Evolutionary conservation across 2,888 invertebrate genomes (phyloP).

Genomic region (Beris morrisii): DNA sequence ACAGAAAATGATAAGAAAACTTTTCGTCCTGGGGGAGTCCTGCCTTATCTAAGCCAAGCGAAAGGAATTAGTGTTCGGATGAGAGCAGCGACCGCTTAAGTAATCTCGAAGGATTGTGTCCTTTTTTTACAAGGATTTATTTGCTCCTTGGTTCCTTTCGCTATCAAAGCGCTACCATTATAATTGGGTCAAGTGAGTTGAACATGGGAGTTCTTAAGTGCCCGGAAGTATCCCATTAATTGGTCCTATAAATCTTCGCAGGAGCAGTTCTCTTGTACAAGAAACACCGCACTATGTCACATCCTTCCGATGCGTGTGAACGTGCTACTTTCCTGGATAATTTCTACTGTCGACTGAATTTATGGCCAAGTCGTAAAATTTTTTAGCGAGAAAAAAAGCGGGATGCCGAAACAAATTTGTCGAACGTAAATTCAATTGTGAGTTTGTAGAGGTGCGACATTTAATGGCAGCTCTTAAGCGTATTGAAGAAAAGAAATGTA

Average conservation of each 20-base stretch:
- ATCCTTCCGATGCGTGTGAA: slow-evolving; percentile 5
- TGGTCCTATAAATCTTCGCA: slow-evolving; percentile 21
- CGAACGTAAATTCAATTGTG: no score
- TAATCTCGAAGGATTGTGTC: slow-evolving; percentile 1
- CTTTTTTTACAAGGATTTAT: slow-evolving; percentile 12
- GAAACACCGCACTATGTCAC: no score
- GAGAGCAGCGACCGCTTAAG: slow-evolving; percentile 12
- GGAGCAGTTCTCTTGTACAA: no score
- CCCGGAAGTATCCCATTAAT: slow-evolving; percentile 25
- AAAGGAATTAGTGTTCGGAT: slow-evolving; percentile 7
- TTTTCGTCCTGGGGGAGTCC: background rate
- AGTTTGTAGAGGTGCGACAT: no score
- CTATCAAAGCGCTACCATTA: background rate
- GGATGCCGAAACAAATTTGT: no score
- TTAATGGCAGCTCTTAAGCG: no score
- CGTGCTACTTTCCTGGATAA: slow-evolving; percentile 16
- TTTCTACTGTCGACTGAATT: slow-evolving; percentile 23
- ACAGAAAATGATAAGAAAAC: slow-evolving; percentile 16
- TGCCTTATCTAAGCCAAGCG: background rate
- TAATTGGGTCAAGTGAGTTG: slow-evolving; percentile 5
- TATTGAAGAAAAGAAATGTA: no score
- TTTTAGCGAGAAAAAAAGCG: background rate
- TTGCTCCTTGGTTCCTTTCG: background rate
- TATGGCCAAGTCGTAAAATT: slow-evolving; percentile 23
- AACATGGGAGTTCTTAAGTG: slow-evolving; percentile 27